Conservation (phyloP, 2,888 invertebrate species). For the Ashinkailepas kermadecensis region DNA sequence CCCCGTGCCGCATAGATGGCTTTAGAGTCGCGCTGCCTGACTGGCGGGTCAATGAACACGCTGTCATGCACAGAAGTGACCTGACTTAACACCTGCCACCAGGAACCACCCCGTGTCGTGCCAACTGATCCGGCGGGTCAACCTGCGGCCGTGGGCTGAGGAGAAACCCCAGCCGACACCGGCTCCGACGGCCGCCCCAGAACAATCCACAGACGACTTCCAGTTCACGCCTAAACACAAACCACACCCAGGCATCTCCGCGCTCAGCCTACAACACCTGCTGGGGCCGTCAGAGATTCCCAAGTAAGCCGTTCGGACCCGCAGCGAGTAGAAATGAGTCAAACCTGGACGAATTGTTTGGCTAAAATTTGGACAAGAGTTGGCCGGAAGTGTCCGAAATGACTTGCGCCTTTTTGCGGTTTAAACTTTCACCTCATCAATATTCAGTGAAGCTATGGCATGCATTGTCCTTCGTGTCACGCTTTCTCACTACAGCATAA, state of each 20-base stretch:
- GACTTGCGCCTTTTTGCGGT: no score
- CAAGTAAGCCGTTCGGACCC: not conserved
- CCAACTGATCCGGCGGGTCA: constrained; percentile 11
- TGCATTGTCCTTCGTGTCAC: no score
- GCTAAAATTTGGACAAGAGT: no score
- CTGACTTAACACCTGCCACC: not conserved
- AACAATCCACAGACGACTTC: not conserved
- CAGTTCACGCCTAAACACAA: constrained; percentile 3
- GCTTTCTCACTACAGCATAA: no score
- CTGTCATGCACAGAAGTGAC: not conserved
- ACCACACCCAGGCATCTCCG: not conserved
- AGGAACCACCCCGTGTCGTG: constrained; percentile 18
- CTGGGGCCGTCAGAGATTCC: not conserved
- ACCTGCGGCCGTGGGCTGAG: constrained; percentile 2
- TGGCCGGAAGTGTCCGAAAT: no score
- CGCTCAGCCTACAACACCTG: not conserved
- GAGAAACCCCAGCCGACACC: not conserved
- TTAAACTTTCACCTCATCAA: no score
- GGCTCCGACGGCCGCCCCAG: not conserved
- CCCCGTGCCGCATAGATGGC: no score
- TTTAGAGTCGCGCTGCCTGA: no score
- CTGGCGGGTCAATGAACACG: no score
- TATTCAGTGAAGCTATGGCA: no score
- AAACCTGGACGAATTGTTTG: no score
- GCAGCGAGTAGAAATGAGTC: no score